Base-by-base conservation (phyloP, 2,797 vertebrate genomes). In the Periparus ater region DNA sequence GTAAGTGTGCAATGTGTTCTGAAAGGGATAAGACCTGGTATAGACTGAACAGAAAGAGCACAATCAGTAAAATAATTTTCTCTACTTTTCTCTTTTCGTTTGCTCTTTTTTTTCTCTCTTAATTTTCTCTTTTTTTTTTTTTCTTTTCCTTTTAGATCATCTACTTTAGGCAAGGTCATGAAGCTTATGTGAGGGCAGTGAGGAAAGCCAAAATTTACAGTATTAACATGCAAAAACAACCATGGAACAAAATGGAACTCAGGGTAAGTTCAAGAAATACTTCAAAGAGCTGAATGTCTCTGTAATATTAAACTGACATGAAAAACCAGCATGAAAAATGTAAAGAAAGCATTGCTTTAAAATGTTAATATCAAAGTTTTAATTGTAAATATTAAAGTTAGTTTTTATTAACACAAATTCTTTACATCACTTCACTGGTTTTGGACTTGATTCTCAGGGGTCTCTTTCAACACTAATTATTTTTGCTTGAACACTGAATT, bases 241-340 rank as follows among this genome's bases (percentile, higher is more conserved):
- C 99, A 32, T 99, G 99, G 99, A 99, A 99, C 98, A 99, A 98
- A 98, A 99, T 99, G 95, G 98, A 99, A 97, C 99, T 99, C 98
- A 99, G 99, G 99, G 99, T 99, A 96, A 98, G 98, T 96, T 81
- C 29, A 67, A 70, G 17, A 51, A 45, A 27, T 36, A 13, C 15
- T 85, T 92, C 51, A 61, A 45, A 86, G 58, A 51, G 29, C 48
- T 80, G 61, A 30, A 19, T 50, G 42, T 47, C 32, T 91, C n/a
- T 80, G 21, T 53, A 47, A 34, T 63, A 34, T 79, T 75, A 66
- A 82, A 82, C 30, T 79, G 57, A 42, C 48, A 17, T 38, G n/a
- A 60, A 82, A 85, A 92, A 54, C 0, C 15, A 45, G 10, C 19
- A 32, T 48, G 66, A 76, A 71, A 91, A 94, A 22, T 6, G 25